Evolutionary conservation across 2,113 vertebrate genomes (phyloP), one percentile per base, ranked within the genome.

Genomic region (Nothobranchius kuhntae): DNA sequence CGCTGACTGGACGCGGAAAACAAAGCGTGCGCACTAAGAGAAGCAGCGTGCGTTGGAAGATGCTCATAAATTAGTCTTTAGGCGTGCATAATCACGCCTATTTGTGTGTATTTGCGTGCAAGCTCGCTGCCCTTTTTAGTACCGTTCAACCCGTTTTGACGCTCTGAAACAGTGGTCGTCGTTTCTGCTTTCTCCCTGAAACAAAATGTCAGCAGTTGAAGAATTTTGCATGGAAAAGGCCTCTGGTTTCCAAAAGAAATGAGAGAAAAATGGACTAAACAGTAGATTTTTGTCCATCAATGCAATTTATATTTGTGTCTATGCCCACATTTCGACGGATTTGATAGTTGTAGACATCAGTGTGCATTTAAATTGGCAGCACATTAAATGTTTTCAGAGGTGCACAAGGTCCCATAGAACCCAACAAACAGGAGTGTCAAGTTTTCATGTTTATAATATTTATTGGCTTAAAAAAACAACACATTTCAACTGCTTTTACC

Each of bases 191-290:
- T 17, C 26, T 35, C 26, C 61, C 56, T 44, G 65, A 47, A 44
- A 69, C 77, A 81, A 81, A 75, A 86, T 78, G 80, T 82, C 80
- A 85, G 71, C 82, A 48, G 4, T 53, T 40, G 62, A 0, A 13
- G 59, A 50, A 38, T 71, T 63, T 82, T 71, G 58, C 61, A 47
- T 35, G 7, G 35, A 57, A 36, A 51, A 2, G 17, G 72, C 68
- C 14, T n/a, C 53, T 36, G 60, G 57, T 54, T 38, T 59, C 56
- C 11, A 30, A 44, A 61, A 62, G 24, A 15, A 8, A 14, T 30
- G 2, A 30, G 21, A 21, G 21, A 30, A 30, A 3, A 30, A 30
- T 30, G 30, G 30, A 4, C 30, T 4, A 3, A 30, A 30, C 30
- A 30, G 30, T 30, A 3, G 3, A 30, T 30, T 30, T 30, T 30